Base-by-base conservation (phyloP, 2,797 vertebrate species). In the Anolis apletophallus region DNA sequence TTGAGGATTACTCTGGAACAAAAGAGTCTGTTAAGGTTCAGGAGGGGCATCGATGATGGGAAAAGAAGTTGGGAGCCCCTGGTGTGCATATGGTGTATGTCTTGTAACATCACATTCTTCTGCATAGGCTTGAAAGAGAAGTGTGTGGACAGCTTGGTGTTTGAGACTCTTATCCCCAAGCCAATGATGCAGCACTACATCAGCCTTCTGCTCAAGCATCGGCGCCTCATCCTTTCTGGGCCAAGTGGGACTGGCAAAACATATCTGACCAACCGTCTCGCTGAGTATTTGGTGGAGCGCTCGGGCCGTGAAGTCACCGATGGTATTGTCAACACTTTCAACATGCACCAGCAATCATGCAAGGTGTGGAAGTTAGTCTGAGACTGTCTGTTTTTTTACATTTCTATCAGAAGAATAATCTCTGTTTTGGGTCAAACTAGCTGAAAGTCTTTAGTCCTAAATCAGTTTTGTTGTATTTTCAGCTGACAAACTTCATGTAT, bases 141-240 rank as follows among this genome's bases (percentile, higher is more conserved):
- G 91, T 97, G 97, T 0, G 98, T 98, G 67, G 98, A 99, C 95
- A 98, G 98, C 40, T 96, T 99, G 92, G 98, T 99, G 92, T 99
- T 99, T 0, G 98, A 99, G 96, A 99, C 98, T 0, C 96, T 99
- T 57, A 97, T 99, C 88, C 98, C 98, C 68, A 99, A 99, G 95
- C 98, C 98, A 69, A 98, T 99, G 98, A 97, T 98, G 97, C 97
- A 97, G 94, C 98, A 99, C 88, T 99, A 99, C 93, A 98, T 99
- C 93, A 97, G 98, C 92, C 96, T 99, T 88, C 96, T 99, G 91
- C 96, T 98, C 81, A 99, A 99, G 93, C 98, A 99, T 95, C 96
- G 98, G 14, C 98, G 98, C 9, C 97, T 99, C 55, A 96, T 99
- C 86, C 96, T 99, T 87, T 98, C 98, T 0, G 98, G 98, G 21